Evolutionary conservation across 2,113 vertebrate genomes (phyloP), one percentile per base, ranked within the genome.

Genomic region (Zosterops hypoxanthus): DNA sequence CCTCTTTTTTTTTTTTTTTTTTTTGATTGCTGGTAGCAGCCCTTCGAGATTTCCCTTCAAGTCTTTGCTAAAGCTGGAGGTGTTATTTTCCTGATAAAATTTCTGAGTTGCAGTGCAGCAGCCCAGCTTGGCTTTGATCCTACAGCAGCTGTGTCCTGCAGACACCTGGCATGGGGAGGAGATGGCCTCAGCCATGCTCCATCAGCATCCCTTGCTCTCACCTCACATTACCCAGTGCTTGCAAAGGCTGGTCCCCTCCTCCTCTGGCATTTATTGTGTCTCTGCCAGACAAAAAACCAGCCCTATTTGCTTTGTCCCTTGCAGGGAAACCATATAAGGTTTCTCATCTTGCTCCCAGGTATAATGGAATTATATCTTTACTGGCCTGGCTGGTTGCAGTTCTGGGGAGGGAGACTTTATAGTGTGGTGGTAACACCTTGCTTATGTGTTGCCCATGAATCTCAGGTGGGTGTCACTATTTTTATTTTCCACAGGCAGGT

Each of bases 131-230:
- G 86, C 78, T 79, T 31, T 59, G 73, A 26, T 82, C 78, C 88
- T 90, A 84, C 68, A 94, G 92, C 94, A 96, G 84, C 90, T 88
- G 91, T 25, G 85, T 60, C 82, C 88, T 75, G 68, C 88, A 84
- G 93, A 72, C 20, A 24, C 57, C 66, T 7, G 12, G 55, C 0
- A 0, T 31, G 66, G 53, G 71, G 82, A 90, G 65, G 87, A 73
- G 89, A 64, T 4, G 11, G 53, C 41, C 88, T 93, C 6, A 5
- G 68, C 65, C 29, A 0, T 1, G 24, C 50, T 90, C 57, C 85
- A 34, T 33, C 91, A 92, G 73, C 82, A 82, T 75, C 68, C 68
- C 56, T 70, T 9, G 7, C 64, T 22, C 49, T 50, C n/a, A 3
- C 49, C 63, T 66, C 7, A 1, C 77, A n/a, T 6, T 3, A 2